Base-by-base conservation (phyloP, 1,140 invertebrate species). In the Phortica variegata region DNA sequence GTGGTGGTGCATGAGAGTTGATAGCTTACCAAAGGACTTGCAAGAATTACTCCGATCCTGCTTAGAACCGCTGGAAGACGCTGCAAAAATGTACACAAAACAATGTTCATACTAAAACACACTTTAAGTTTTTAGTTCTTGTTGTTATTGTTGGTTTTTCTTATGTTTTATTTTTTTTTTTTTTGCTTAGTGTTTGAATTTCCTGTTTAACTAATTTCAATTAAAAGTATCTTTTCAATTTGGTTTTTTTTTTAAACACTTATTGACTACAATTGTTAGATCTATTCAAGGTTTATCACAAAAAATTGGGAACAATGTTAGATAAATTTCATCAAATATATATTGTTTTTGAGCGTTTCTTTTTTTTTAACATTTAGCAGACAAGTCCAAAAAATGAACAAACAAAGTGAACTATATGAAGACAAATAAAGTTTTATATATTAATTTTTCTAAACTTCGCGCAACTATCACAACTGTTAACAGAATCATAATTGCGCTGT, bases 31-130 rank as follows among this genome's bases (percentile, higher is more conserved):
- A 90, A 85, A 80, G 88, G 89, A 84, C 88, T 90, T 84, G 88
- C 88, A 86, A 91, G 87, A 84, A 90, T 89, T 82, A 90, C 88
- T 85, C 89, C 89, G 86, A 91, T 90, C 85, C 88, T 87, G 87
- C 86, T 90, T 82, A 91, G 86, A 80, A 91, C 88, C 82, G 88
- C 88, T 82, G 89, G 89, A 80, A 91, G 86, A 81, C 89, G 88
- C 89, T 91, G 88, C 78, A 89, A 90, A 84, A 76, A 75, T 75
- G 56, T 75, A 73, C 62, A 74, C 63, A 74, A 71, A 73, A 76
- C 61, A 73, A 74, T 75, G 58, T 76, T 75, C 70, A 76, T 75
- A 75, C 73, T 74, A 71, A 75, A 76, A 74, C 69, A 75, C 68
- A 75, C 69, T 74, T 75, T 75, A 71, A 75, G 72, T 56, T 68